Evolutionary conservation across 2,113 vertebrate species (phyloP), one percentile per base, ranked within the genome.

Genomic region (Scytalopus superciliaris): DNA sequence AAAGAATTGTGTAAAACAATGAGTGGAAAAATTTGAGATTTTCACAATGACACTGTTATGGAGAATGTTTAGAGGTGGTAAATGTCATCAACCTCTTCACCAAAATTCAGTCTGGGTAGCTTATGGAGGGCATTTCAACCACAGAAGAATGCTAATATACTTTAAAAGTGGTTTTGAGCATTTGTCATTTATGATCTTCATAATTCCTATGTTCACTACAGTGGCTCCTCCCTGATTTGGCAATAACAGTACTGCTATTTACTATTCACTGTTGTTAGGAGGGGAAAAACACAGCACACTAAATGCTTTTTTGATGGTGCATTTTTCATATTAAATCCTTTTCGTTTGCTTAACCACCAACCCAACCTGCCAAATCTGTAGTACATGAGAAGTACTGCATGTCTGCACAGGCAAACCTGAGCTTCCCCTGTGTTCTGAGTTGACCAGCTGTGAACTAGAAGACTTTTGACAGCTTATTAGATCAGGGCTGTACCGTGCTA

Each of bases 41-140:
- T 49, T 97, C 85, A 13, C 96, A 85, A 68, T 31, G 62, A n/a
- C 95, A 96, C n/a, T 97, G 81, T 87, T 98, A 97, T 19, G 91
- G 72, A 95, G 18, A 57, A 12, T 18, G 25, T 39, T 78, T 86
- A 70, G 85, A 95, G 62, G 59, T 10, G 13, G 18, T 60, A 39
- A 83, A 62, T 28, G 14, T 44, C 39, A 57, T 33, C 21, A 2
- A 73, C n/a, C 19, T 80, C 52, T 70, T 64, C 42, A 87, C 25
- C 64, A 62, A 63, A 84, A 67, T 44, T 50, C 10, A 66, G 28
- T 57, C 19, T 28, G 56, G 35, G 47, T 22, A 87, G 52, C 18
- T 81, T 16, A 37, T 1, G 2, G 17, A 57, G 30, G 16, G 30
- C 19, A 47, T 75, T 84, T 72, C 2, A 3, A 63, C 16, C 13